phyloP scores from a whole-genome alignment of 2,888 invertebrate species.

The Ceriagrion tenellum region DNA sequence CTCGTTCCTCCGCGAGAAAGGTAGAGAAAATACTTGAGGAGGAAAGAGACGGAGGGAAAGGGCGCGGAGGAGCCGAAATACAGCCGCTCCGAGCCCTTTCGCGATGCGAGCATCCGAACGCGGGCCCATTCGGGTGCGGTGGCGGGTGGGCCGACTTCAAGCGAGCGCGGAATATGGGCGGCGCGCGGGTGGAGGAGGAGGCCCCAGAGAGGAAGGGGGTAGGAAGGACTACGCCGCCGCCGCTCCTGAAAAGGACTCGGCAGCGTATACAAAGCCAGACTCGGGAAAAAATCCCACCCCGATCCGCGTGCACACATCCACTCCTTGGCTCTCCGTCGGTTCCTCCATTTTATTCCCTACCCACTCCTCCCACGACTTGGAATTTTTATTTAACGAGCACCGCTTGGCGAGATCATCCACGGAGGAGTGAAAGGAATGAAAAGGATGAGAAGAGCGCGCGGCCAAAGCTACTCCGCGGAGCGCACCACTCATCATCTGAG shows the following conservation, averaged over 20 bases:
- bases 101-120: too few relatives aligned
- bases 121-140: conserved; percentile 55
- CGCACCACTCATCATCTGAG: conserved; percentile 58
- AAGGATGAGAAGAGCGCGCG: conserved; percentile 59
- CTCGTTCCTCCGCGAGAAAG: conserved; percentile 6
- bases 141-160: conserved; percentile 37
- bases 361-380: background rate
- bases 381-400: conserved; percentile 58
- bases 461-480: conserved; percentile 56
- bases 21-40: background rate
- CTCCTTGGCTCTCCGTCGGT: conserved; percentile 21
- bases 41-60: background rate
- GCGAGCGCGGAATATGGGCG: conserved; percentile 51
- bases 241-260: background rate
- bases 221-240: too few relatives aligned
- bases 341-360: background rate
- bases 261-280: background rate
- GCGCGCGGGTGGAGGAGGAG: background rate
- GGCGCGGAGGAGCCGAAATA: background rate
- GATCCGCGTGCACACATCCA: background rate
- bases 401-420: conserved; percentile 54
- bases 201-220: background rate
- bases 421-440: conserved; percentile 63
- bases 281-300: background rate
- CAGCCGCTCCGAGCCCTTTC: too few relatives aligned